A percentile compares a stretch with the other conserved stretches of the same genome.
Evolutionary conservation across 2,888 invertebrate species (phyloP).

Genomic region (Cheilosia soror): DNA sequence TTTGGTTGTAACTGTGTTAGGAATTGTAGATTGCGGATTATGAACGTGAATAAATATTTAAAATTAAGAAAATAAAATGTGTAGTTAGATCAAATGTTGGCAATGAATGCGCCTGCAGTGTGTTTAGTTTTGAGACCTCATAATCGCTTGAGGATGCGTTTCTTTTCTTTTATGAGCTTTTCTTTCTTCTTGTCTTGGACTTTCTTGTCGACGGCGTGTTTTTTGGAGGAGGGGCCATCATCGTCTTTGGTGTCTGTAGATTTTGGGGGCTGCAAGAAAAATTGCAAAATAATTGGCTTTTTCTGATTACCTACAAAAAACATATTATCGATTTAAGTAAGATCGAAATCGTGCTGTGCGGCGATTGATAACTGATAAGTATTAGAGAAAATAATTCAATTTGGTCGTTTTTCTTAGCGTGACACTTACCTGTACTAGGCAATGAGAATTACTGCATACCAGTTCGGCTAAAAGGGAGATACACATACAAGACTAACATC

Average conservation of each 20-base stretch:
- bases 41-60: slow-evolving; percentile 74
- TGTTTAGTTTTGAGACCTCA: slow-evolving; percentile 84
- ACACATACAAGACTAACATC: no score
- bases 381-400: no score
- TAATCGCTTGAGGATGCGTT: slow-evolving; percentile 93
- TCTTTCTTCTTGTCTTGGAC: slow-evolving; percentile 88
- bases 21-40: slow-evolving; percentile 62
- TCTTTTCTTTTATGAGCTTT: slow-evolving; percentile 91
- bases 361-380: no score
- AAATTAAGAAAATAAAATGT: slow-evolving; percentile 71
- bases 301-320: background rate
- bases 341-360: no score
- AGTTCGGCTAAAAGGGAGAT: no score
- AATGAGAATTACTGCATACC: no score
- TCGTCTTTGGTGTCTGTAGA: slow-evolving; percentile 83
- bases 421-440: no score
- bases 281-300: slow-evolving; percentile 11
- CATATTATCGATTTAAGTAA: background rate
- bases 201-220: slow-evolving; percentile 93
- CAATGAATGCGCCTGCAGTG: slow-evolving; percentile 62
- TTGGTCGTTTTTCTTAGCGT: no score
- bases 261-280: slow-evolving; percentile 84
- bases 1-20: slow-evolving; percentile 70
- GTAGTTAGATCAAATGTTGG: slow-evolving; percentile 68
- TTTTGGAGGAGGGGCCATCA: slow-evolving; percentile 92